A percentile compares a stretch with the other conserved stretches of the same genome.
Conservation (phyloP, 1,140 invertebrate species). For the Drosophila dunni region DNA sequence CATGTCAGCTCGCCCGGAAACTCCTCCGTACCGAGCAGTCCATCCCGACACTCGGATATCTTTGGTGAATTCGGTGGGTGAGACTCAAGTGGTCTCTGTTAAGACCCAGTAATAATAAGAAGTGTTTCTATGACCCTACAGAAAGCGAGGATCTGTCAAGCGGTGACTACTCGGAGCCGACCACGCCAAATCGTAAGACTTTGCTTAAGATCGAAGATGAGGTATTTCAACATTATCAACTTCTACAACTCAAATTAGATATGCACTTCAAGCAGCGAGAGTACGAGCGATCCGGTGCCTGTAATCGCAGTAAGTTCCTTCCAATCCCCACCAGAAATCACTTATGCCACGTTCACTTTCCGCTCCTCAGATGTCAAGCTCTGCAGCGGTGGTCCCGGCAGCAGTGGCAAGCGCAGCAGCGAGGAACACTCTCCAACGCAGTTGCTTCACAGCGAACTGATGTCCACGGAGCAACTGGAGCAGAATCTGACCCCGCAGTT, state of each 20-base stretch:
- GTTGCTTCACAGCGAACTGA: constrained; percentile 56
- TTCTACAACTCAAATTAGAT: constrained; percentile 89
- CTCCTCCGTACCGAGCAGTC: constrained; percentile 89
- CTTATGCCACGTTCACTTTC: not conserved
- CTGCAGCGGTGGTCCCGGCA: constrained; percentile 67
- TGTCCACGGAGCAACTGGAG: constrained; percentile 85
- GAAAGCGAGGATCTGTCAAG: constrained; percentile 84
- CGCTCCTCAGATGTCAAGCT: constrained; percentile 50
- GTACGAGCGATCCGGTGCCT: constrained; percentile 86
- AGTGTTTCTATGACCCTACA: constrained; percentile 22
- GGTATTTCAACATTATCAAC: constrained; percentile 87
- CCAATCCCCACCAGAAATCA: constrained; percentile 1
- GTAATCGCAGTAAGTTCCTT: constrained; percentile 62
- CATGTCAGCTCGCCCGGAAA: constrained; percentile 71
- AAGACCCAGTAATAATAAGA: not conserved
- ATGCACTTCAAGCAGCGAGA: constrained; percentile 90
- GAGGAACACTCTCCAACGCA: constrained; percentile 74
- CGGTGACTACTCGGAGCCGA: constrained; percentile 81
- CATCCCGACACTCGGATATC: constrained; percentile 87
- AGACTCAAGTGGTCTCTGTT: not conserved
- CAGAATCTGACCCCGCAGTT: constrained; percentile 91
- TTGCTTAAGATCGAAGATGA: constrained; percentile 84
- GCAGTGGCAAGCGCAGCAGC: constrained; percentile 73
- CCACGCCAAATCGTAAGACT: constrained; percentile 76
- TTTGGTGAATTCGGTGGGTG: constrained; percentile 84